Evolutionary conservation across 1,140 invertebrate genomes (phyloP).

Genomic region (Pristionchus pacificus): DNA sequence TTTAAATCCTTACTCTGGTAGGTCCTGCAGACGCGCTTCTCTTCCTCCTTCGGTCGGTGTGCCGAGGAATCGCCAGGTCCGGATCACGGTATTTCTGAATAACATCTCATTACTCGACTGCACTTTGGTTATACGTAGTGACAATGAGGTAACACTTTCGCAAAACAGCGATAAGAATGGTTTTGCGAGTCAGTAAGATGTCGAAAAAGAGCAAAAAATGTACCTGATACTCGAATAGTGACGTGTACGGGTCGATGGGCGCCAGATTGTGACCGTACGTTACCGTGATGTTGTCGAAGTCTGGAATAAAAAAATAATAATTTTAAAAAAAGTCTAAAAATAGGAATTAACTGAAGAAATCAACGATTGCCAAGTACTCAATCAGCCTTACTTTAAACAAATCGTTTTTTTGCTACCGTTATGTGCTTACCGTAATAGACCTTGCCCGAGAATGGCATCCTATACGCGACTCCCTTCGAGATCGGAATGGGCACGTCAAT

Average conservation of each 20-base stretch:
- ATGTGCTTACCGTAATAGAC: slow-evolving; percentile 28
- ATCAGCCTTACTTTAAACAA: neutral
- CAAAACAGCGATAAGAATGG: no score
- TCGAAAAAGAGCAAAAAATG: no score
- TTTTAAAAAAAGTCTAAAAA: neutral
- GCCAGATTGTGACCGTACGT: slow-evolving; percentile 34
- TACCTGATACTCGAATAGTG: slow-evolving; percentile 19
- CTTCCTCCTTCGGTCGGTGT: neutral
- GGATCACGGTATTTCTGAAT: neutral
- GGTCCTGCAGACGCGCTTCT: neutral
- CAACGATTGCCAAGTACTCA: neutral
- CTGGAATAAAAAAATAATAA: slow-evolving; percentile 2
- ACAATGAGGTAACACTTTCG: no score
- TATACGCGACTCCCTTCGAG: slow-evolving; percentile 31
- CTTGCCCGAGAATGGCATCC: slow-evolving; percentile 38
- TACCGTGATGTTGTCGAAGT: slow-evolving; percentile 30
- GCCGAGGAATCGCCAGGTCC: neutral
- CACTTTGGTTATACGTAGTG: no score
- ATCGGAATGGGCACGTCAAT: slow-evolving; percentile 35
- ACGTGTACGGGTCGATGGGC: slow-evolving; percentile 29
- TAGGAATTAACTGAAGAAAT: neutral
- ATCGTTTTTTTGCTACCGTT: neutral
- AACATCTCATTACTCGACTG: neutral
- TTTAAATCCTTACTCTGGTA: neutral
- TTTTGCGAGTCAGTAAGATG: no score